These are phyloP conservation scores for Ctenodactylus gundi DNA, from an alignment of 2,113 vertebrate genomes.

Conservation along the genomic window DNA sequence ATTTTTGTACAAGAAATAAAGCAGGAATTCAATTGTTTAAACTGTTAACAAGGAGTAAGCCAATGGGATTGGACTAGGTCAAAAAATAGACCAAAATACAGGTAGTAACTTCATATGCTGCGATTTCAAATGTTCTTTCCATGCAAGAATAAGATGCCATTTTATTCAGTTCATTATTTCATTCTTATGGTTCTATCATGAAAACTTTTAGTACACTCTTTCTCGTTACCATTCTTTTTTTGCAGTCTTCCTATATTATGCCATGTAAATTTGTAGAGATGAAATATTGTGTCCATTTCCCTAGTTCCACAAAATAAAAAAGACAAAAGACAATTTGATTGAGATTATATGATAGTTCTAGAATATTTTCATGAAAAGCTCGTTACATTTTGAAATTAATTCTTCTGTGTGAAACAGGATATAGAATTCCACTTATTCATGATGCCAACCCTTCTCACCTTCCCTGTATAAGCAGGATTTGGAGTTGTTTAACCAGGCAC, in stretches of 20 bases:
- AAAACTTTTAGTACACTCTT: background rate
- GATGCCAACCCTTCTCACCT: background rate
- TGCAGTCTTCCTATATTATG: background rate
- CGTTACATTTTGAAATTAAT: background rate
- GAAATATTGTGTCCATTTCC: background rate
- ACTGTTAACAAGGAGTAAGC: background rate
- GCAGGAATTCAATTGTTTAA: background rate
- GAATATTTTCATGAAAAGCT: background rate
- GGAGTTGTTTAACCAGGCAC: no score
- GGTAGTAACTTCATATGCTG: background rate
- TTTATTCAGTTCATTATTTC: background rate
- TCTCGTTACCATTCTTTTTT: background rate
- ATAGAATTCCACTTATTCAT: background rate
- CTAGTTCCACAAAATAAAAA: background rate
- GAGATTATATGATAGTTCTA: background rate
- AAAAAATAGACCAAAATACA: background rate
- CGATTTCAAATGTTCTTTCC: background rate
- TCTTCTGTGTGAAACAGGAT: background rate
- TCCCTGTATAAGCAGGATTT: background rate
- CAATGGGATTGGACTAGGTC: background rate
- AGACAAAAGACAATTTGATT: background rate
- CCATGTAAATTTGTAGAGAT: background rate
- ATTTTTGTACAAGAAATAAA: slow-evolving; percentile 37
- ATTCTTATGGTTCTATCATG: no score
- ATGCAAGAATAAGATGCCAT: background rate